Evolutionary conservation across 2,797 vertebrate genomes (phyloP).

Genomic region (Leuciscus waleckii): DNA sequence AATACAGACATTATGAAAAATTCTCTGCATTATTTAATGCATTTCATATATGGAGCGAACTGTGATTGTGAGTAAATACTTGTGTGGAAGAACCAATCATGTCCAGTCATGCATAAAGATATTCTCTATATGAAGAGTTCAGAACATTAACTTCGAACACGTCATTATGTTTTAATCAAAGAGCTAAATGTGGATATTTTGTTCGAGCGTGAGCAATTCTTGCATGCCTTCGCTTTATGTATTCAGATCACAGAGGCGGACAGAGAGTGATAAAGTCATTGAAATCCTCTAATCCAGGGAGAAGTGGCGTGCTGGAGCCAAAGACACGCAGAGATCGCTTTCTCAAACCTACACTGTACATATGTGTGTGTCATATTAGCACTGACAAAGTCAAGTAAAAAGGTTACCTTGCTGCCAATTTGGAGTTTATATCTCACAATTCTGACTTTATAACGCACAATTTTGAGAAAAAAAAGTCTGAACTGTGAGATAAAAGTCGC

Average conservation of each 20-base stretch:
- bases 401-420: not conserved
- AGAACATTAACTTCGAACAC: conserved; percentile 29
- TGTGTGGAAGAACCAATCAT: not conserved
- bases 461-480: no score
- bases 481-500: no score
- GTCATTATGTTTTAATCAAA: conserved; percentile 41
- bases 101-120: not conserved
- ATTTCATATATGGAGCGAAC: not conserved
- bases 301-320: not conserved
- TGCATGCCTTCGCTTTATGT: conserved; percentile 19
- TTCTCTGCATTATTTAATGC: not conserved
- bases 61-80: not conserved
- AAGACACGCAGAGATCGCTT: not conserved
- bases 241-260: conserved; percentile 29
- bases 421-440: no score
- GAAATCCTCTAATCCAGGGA: not conserved
- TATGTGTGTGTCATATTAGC: no score
- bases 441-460: no score
- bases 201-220: not conserved
- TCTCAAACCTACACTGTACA: not conserved
- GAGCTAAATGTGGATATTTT: conserved; percentile 32
- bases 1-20: not conserved
- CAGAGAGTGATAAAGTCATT: not conserved
- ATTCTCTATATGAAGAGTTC: not conserved
- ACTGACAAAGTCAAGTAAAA: no score